Percentiles rank a stretch among this genome's conserved stretches.
Conservation (phyloP, 2,113 vertebrate genomes). For the Capra hircus region DNA sequence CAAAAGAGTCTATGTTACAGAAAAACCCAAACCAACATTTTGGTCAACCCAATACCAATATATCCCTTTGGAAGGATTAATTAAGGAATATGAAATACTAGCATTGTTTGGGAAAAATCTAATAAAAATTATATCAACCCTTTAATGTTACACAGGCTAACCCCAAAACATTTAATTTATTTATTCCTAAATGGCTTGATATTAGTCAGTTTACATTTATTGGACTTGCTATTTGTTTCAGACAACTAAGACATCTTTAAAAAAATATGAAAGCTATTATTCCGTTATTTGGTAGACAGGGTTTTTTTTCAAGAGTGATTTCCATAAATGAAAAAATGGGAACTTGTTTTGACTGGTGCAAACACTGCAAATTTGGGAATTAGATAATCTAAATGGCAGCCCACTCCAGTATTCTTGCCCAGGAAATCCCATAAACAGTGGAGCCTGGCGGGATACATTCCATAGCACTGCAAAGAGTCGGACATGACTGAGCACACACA, state of each 20-base stretch:
- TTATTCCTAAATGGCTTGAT: not conserved
- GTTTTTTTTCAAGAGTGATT: not conserved
- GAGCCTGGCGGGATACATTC: not conserved
- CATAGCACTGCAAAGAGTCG: not conserved
- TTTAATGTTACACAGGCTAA: not conserved
- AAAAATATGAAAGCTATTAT: not conserved
- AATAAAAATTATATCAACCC: not conserved
- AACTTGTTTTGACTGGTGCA: not conserved
- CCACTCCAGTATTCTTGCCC: not conserved
- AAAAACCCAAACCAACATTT: not conserved
- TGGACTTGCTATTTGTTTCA: not conserved
- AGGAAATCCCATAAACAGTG: not conserved
- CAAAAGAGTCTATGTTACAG: not conserved
- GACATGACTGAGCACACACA: not conserved
- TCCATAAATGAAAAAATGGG: not conserved
- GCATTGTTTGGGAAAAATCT: not conserved
- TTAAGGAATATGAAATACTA: not conserved
- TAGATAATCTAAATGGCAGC: not conserved
- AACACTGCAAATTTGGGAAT: not conserved
- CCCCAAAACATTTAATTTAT: not conserved
- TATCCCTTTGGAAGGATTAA: not conserved
- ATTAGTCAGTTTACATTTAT: not conserved
- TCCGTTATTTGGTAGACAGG: not conserved
- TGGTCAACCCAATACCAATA: not conserved
- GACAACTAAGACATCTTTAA: not conserved